Percentiles rank a stretch among this genome's conserved stretches.
These are phyloP conservation scores for Antennarius striatus DNA, from an alignment of 2,113 vertebrate genomes.

Conservation along the genomic window DNA sequence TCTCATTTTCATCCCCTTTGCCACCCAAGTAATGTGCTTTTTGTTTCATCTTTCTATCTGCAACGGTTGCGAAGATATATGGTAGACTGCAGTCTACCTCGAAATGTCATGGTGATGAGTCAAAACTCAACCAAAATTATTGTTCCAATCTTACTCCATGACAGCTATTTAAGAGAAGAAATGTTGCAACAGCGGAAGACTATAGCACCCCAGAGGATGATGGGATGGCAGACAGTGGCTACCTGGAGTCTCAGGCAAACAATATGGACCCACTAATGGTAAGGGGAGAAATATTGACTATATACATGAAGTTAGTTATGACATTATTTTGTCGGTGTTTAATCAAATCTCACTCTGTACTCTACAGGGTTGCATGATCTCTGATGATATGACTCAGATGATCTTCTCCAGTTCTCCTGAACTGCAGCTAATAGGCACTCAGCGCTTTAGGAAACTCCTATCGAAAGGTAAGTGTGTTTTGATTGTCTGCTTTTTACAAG, in stretches of 20 bases:
- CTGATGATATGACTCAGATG: slow-evolving; percentile 98
- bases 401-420: slow-evolving; percentile 95
- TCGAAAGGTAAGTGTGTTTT: slow-evolving; percentile 87
- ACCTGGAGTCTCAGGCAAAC: slow-evolving; percentile 94
- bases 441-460: slow-evolving; percentile 96
- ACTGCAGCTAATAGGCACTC: slow-evolving; percentile 96
- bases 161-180: slow-evolving; percentile 95
- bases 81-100: no score
- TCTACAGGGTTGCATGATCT: slow-evolving; percentile 84
- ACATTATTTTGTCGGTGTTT: slow-evolving; percentile 6
- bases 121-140: background rate
- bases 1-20: no score
- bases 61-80: no score
- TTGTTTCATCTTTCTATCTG: no score
- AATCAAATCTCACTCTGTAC: slow-evolving; percentile 1
- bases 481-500: background rate
- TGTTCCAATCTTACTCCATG: slow-evolving; percentile 20
- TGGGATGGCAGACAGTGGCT: slow-evolving; percentile 94
- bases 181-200: slow-evolving; percentile 92
- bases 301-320: background rate
- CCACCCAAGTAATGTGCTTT: no score
- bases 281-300: slow-evolving; percentile 50
- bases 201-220: slow-evolving; percentile 90
- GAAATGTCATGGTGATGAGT: background rate
- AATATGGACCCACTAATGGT: slow-evolving; percentile 94